Evolutionary conservation across 1,140 invertebrate genomes (phyloP).

Genomic region (Cryptotermes secundus): DNA sequence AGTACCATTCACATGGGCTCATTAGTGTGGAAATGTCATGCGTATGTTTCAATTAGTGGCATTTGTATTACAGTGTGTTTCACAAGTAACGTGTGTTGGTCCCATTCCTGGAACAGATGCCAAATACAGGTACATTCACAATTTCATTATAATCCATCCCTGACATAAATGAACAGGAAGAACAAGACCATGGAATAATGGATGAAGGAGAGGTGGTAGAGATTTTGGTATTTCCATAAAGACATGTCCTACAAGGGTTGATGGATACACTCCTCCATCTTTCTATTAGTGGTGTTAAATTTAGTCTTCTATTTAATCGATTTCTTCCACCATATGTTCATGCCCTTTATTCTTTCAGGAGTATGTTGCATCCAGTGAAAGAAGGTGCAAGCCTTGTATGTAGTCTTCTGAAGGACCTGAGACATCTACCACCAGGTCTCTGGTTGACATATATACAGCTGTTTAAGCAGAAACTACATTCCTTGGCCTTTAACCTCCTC

Average conservation of each 20-base stretch:
- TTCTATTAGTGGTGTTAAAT: no score
- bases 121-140: no score
- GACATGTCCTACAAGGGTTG: neutral
- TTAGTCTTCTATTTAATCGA: neutral
- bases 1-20: no score
- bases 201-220: no score
- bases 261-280: neutral
- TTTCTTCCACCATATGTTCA: neutral
- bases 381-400: conserved; percentile 25
- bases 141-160: no score
- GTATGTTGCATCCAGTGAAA: conserved; percentile 27
- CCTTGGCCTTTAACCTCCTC: conserved; percentile 18
- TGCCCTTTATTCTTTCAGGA: conserved; percentile 20
- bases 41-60: no score
- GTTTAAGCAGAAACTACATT: conserved; percentile 20
- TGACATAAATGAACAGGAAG: neutral
- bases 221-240: no score
- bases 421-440: neutral
- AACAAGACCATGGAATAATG: no score
- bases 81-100: no score
- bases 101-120: no score
- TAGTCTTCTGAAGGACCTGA: neutral
- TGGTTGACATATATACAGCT: conserved; percentile 21
- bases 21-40: no score
- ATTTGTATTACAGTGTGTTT: no score